Percentiles rank a stretch among this genome's conserved stretches.
phyloP scores from a whole-genome alignment of 2,113 vertebrate genomes.

The Sigmodon hispidus region DNA sequence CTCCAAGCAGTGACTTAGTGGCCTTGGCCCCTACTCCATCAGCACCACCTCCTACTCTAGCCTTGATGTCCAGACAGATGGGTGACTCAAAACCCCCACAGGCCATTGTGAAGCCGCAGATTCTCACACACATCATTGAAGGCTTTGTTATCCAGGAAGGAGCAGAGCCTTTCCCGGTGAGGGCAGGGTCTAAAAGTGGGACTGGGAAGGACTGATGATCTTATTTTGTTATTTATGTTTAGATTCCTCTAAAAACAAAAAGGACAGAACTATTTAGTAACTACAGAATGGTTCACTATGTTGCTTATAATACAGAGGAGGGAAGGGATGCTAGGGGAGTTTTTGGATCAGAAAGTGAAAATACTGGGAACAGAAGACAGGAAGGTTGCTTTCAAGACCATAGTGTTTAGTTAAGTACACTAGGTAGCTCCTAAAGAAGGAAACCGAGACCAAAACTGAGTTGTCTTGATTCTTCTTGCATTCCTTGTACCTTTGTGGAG shows the following conservation, averaged over 20 bases:
- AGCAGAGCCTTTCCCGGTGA: constrained; percentile 98
- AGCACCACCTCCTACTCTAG: constrained; percentile 81
- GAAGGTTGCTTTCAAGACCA: background rate
- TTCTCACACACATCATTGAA: constrained; percentile 98
- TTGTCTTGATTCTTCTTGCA: background rate
- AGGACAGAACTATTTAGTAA: background rate
- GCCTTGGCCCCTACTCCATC: constrained; percentile 73
- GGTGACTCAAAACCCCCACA: constrained; percentile 94
- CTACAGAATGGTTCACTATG: background rate
- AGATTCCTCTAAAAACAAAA: background rate
- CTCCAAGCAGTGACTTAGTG: constrained; percentile 73
- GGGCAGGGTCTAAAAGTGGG: constrained; percentile 57
- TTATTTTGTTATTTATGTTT: background rate
- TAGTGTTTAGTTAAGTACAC: background rate
- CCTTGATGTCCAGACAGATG: constrained; percentile 86
- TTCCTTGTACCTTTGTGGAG: background rate
- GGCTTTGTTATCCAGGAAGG: constrained; percentile 99
- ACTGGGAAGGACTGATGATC: background rate
- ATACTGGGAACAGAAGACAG: background rate
- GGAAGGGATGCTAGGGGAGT: background rate
- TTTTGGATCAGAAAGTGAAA: background rate
- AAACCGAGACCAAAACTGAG: background rate
- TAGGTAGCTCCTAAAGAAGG: constrained; percentile 25
- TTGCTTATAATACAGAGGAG: constrained; percentile 26
- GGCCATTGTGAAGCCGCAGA: constrained; percentile 98